A percentile compares a stretch with the other conserved stretches of the same genome.
These are phyloP conservation scores for Neostethus bicornis DNA, from an alignment of 2,797 vertebrate species.

Conservation along the genomic window DNA sequence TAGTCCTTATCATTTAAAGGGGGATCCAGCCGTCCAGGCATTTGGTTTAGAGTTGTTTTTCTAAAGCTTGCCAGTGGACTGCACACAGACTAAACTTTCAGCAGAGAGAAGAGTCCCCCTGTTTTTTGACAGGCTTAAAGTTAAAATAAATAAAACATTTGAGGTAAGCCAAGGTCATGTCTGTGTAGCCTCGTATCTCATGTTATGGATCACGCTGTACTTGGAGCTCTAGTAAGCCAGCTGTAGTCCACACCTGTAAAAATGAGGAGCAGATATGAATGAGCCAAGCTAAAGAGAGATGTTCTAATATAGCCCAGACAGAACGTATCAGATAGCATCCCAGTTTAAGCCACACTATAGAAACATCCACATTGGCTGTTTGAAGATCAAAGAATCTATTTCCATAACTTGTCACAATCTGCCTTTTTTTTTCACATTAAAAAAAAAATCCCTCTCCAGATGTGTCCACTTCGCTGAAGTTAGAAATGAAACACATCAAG, in stretches of 20 bases:
- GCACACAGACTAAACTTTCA: conserved; percentile 70
- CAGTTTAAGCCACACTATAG: conserved; percentile 31
- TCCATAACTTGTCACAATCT: conserved; percentile 10
- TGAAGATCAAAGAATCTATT: conserved; percentile 49
- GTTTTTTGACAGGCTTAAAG: conserved; percentile 43
- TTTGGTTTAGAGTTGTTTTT: conserved; percentile 44
- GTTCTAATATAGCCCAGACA: conserved; percentile 4
- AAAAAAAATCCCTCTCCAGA: conserved; percentile 29
- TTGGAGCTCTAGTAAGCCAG: background rate
- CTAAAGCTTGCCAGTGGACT: conserved; percentile 49
- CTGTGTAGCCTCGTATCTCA: conserved; percentile 21
- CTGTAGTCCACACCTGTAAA: conserved; percentile 59
- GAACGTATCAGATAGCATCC: conserved; percentile 12
- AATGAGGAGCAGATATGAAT: conserved; percentile 31
- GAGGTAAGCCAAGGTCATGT: conserved; percentile 50
- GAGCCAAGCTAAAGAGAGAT: conserved; percentile 51
- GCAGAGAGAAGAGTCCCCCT: conserved; percentile 49
- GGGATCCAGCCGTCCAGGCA: conserved; percentile 18
- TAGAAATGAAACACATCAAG: background rate
- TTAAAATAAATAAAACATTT: conserved; percentile 67
- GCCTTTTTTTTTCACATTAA: conserved; percentile 10
- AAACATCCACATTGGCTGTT: conserved; percentile 29
- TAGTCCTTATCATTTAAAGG: conserved; percentile 28
- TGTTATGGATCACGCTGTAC: conserved; percentile 4
- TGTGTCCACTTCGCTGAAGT: conserved; percentile 23